Evolutionary conservation across 2,888 invertebrate species (phyloP), one percentile per base, ranked within the genome.

Genomic region (Cryptus armator): DNA sequence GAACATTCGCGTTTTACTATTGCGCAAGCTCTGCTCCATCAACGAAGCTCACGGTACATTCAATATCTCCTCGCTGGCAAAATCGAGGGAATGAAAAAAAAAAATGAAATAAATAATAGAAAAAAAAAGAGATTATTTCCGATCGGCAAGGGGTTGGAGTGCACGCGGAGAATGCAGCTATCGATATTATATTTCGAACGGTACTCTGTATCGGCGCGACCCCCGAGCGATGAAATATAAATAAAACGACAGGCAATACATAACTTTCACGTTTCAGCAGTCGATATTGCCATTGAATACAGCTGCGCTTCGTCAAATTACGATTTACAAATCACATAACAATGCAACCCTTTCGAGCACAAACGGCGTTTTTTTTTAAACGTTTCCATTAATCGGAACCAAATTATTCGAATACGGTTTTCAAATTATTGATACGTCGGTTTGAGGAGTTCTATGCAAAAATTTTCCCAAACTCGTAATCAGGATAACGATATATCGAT

Each of bases 101-200:
- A 77, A 67, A 67, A 72, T 37, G 68, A 67, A 77, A 81, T 48
- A 48, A 48, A 48, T 48, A 48, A 19, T 16, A 2, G 19, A 70
- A 80, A 44, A 68, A 71, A 53, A 81, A 71, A 75, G 67, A 24
- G 44, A 81, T 72, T 70, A 78, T 82, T 82, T 79, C 71, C 78
- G 56, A 62, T 68, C 56, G 29, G 37, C 32, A 44, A 32, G 37
- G 77, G 53, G 3, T 56, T 16, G 46, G 24, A 44, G 62, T n/a
- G 62, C 32, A 64, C 48, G 37, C 16, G n/a, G 29, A 16, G 48
- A 72, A 72, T 51, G 51, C 53, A 44, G 43, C 48, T 48, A 74
- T 78, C 43, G 77, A 81, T 78, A 84, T 72, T 62, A 53, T 48
- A 53, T 43, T 80, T 67, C 71, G 46, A 72, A 62, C 32, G 16